These are phyloP conservation scores for Allygus modestus DNA, from an alignment of 2,888 invertebrate genomes.

Conservation along the genomic window DNA sequence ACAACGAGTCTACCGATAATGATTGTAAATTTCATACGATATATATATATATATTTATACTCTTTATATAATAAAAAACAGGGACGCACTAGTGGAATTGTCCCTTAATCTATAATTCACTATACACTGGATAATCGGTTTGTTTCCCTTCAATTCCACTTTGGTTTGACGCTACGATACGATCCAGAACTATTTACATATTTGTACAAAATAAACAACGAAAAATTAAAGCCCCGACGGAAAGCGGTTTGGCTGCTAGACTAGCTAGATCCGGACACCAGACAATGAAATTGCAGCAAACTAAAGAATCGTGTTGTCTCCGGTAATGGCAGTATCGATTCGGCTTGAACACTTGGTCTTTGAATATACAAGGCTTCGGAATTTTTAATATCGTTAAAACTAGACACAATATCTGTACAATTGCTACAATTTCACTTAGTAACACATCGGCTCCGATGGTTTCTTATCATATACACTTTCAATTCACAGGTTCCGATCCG, in stretches of 20 bases:
- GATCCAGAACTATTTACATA: slow-evolving; percentile 39
- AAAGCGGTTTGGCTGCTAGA: slow-evolving; percentile 44
- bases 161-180: slow-evolving; percentile 58
- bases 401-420: slow-evolving; percentile 2
- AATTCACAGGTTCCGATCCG: neutral
- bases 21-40: slow-evolving; percentile 58
- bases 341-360: slow-evolving; percentile 47
- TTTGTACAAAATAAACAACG: slow-evolving; percentile 49
- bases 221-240: slow-evolving; percentile 36
- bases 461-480: neutral
- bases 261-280: slow-evolving; percentile 43
- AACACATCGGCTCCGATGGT: neutral
- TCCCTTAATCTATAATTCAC: slow-evolving; percentile 46
- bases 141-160: slow-evolving; percentile 58
- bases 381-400: slow-evolving; percentile 1
- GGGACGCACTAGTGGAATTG: slow-evolving; percentile 58
- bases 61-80: slow-evolving; percentile 57
- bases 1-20: slow-evolving; percentile 49
- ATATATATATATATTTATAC: slow-evolving; percentile 39
- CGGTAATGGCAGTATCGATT: slow-evolving; percentile 49
- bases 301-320: neutral
- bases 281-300: slow-evolving; percentile 41
- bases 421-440: slow-evolving; percentile 39
- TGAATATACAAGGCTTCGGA: slow-evolving; percentile 38
- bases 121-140: slow-evolving; percentile 49